phyloP scores from a whole-genome alignment of 2,888 invertebrate genomes.

The Brachycybe producta region DNA sequence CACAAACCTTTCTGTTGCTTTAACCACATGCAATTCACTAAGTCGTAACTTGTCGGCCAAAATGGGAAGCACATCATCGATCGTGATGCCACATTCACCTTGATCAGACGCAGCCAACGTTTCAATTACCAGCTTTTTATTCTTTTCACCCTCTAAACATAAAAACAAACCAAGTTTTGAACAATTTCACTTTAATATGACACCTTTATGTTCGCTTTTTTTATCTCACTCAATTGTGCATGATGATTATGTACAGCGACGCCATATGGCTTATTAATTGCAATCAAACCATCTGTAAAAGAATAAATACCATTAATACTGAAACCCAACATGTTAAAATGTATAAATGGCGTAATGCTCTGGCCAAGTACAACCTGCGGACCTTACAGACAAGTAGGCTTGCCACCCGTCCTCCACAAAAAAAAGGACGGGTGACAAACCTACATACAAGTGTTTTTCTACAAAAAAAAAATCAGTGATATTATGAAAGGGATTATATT shows the following conservation, averaged over 20 bases:
- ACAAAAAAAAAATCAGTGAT: too few relatives aligned
- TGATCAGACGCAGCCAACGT: not conserved
- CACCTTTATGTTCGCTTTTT: not conserved
- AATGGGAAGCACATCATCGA: not conserved
- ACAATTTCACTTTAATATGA: not conserved
- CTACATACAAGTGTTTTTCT: too few relatives aligned
- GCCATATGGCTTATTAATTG: conserved; percentile 13
- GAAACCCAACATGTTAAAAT: not conserved
- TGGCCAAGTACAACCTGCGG: too few relatives aligned
- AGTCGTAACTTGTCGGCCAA: not conserved
- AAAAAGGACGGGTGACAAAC: too few relatives aligned
- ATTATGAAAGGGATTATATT: too few relatives aligned
- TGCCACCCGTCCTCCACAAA: too few relatives aligned
- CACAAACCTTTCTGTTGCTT: conserved; percentile 7
- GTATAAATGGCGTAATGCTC: too few relatives aligned
- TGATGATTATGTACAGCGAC: not conserved
- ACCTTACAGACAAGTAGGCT: too few relatives aligned
- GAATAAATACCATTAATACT: not conserved
- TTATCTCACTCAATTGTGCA: not conserved
- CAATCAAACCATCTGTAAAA: conserved; percentile 5
- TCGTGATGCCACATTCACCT: not conserved
- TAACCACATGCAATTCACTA: not conserved
- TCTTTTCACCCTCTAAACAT: not conserved
- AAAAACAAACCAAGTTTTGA: not conserved
- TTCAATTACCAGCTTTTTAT: not conserved